These are phyloP conservation scores for Aurelia sp. DNA, from an alignment of 30 jellyfish, hydroid and myxozoan genomes.

Conservation along the genomic window DNA sequence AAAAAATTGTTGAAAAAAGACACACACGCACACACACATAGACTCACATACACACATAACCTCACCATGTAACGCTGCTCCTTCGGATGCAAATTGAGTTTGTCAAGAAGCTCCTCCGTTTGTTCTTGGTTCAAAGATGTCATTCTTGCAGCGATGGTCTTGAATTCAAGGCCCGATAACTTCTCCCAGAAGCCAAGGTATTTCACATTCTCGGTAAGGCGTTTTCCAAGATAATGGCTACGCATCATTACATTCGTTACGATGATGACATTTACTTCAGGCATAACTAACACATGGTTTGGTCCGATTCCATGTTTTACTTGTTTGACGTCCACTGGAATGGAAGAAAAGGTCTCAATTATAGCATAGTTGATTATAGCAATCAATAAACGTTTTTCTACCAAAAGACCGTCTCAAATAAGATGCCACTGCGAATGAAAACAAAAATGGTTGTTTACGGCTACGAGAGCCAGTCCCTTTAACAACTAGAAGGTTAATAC, in stretches of 20 bases:
- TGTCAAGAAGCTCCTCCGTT: slow-evolving; percentile 33
- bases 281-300: slow-evolving; percentile 32
- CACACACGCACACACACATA: too few species aligned
- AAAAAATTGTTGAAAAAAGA: neutral
- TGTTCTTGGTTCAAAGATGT: slow-evolving; percentile 69
- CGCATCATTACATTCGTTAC: slow-evolving; percentile 65
- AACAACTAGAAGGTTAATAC: too few species aligned
- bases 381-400: too few species aligned
- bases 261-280: slow-evolving; percentile 57
- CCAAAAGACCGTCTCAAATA: too few species aligned
- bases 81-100: slow-evolving; percentile 27
- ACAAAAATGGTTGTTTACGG: too few species aligned
- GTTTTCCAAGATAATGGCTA: slow-evolving; percentile 47
- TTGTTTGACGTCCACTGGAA: neutral
- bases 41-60: too few species aligned
- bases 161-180: slow-evolving; percentile 50
- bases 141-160: slow-evolving; percentile 72
- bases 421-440: too few species aligned
- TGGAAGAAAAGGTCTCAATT: too few species aligned
- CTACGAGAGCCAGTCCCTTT: too few species aligned
- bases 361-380: too few species aligned
- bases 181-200: slow-evolving; percentile 70
- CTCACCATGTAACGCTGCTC: slow-evolving; percentile 44
- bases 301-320: slow-evolving; percentile 6
- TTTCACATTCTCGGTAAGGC: slow-evolving; percentile 52